These are phyloP conservation scores for Cepaea nemoralis DNA, from an alignment of 1,140 invertebrate species.

Conservation along the genomic window DNA sequence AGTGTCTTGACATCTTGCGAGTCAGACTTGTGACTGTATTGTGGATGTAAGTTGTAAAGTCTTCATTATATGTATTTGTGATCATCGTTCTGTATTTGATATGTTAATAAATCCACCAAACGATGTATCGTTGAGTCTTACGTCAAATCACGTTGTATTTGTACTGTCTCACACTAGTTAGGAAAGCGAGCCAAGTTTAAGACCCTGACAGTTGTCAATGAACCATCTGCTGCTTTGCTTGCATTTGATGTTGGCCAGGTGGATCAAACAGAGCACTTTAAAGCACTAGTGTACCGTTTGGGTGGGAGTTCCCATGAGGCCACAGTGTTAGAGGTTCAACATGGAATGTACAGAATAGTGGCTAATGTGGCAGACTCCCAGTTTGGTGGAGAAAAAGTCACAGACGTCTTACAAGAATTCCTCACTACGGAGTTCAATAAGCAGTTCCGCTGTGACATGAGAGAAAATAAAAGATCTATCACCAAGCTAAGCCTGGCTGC, in stretches of 20 bases:
- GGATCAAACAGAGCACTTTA: constrained; percentile 70
- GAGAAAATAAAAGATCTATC: constrained; percentile 69
- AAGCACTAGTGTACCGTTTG: constrained; percentile 78
- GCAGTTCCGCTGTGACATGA: constrained; percentile 58
- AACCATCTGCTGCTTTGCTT: constrained; percentile 73
- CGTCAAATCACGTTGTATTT: no score
- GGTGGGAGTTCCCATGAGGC: constrained; percentile 81
- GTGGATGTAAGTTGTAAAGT: no score
- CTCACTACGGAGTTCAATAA: constrained; percentile 79
- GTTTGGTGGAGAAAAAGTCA: constrained; percentile 79
- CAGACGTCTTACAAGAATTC: constrained; percentile 78
- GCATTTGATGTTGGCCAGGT: constrained; percentile 74
- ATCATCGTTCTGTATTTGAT: no score
- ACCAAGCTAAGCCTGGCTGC: constrained; percentile 71
- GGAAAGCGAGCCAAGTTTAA: no score
- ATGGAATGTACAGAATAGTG: constrained; percentile 78
- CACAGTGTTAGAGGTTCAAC: constrained; percentile 76
- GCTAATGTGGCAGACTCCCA: constrained; percentile 75
- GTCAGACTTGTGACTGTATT: no score
- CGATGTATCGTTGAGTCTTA: no score
- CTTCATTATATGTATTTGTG: no score
- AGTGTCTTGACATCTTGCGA: no score
- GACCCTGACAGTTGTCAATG: constrained; percentile 74
- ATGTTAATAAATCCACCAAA: no score
- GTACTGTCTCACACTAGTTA: no score